Percentiles rank a stretch among this genome's conserved stretches.
These are phyloP conservation scores for Nicator chloris DNA, from an alignment of 2,113 vertebrate genomes.

Conservation along the genomic window DNA sequence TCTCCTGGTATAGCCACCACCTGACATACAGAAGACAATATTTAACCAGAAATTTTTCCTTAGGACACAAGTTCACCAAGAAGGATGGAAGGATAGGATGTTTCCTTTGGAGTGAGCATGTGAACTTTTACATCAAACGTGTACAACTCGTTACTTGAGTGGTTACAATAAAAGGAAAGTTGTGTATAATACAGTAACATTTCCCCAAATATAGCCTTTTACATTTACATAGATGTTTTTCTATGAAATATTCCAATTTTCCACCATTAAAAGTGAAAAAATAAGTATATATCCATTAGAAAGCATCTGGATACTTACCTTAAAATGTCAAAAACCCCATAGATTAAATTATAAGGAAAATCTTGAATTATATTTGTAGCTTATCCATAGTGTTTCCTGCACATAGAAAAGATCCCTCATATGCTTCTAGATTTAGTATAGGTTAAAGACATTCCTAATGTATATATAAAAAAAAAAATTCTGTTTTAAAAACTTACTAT, in stretches of 20 bases:
- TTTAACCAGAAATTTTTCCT: background rate
- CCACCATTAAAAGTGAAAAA: background rate
- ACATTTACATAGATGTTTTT: background rate
- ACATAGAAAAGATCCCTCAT: background rate
- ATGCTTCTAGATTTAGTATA: background rate
- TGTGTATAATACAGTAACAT: background rate
- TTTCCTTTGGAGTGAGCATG: background rate
- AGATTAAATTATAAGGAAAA: background rate
- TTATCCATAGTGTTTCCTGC: background rate
- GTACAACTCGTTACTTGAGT: background rate
- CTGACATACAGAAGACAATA: background rate
- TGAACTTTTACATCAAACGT: background rate
- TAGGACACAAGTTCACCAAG: background rate
- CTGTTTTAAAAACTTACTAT: background rate
- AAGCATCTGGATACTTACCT: background rate
- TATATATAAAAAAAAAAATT: background rate
- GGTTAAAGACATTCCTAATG: background rate
- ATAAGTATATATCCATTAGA: background rate
- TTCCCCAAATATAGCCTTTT: background rate
- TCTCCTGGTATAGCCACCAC: background rate
- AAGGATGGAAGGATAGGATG: background rate
- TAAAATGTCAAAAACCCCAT: rapidly evolving
- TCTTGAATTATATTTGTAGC: background rate
- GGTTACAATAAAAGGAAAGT: background rate
- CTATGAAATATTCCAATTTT: background rate